Percentiles rank a stretch among this genome's conserved stretches.
phyloP scores from a whole-genome alignment of 2,888 invertebrate species.

The Lasioglossum marginatum region DNA sequence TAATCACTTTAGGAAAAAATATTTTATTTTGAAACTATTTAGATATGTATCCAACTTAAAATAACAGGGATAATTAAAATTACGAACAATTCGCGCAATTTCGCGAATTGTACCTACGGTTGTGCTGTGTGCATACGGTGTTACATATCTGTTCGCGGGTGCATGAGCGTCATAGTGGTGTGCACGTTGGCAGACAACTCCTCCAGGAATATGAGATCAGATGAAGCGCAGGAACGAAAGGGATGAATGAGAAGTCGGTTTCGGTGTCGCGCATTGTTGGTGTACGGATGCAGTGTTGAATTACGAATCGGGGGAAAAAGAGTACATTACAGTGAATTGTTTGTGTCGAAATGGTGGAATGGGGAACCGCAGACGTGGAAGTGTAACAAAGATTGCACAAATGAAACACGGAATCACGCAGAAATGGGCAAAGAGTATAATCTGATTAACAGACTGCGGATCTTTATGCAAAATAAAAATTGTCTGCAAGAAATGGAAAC shows the following conservation, averaged over 20 bases:
- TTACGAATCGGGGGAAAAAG: constrained; percentile 41
- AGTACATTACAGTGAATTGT: constrained; percentile 1
- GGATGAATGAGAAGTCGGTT: constrained; percentile 43
- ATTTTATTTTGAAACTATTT: background rate
- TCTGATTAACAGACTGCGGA: background rate
- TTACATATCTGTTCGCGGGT: constrained; percentile 46
- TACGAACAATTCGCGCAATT: background rate
- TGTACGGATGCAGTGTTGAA: constrained; percentile 47
- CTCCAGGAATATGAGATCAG: constrained; percentile 58
- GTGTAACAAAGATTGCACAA: background rate
- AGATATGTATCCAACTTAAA: background rate
- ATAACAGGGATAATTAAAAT: background rate
- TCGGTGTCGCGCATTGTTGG: constrained; percentile 56
- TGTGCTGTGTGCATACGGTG: constrained; percentile 21
- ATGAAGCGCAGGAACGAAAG: constrained; percentile 35
- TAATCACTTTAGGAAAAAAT: background rate
- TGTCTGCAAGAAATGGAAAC: too few species aligned
- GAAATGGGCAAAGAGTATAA: background rate
- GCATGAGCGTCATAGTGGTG: constrained; percentile 8
- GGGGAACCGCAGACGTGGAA: background rate
- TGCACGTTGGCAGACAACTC: constrained; percentile 40
- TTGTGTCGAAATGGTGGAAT: constrained; percentile 1
- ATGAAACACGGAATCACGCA: background rate
- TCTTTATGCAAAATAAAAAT: too few species aligned
- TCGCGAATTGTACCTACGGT: constrained; percentile 22